phyloP scores from a whole-genome alignment of 2,797 vertebrate species.

The Notolabrus celidotus region DNA sequence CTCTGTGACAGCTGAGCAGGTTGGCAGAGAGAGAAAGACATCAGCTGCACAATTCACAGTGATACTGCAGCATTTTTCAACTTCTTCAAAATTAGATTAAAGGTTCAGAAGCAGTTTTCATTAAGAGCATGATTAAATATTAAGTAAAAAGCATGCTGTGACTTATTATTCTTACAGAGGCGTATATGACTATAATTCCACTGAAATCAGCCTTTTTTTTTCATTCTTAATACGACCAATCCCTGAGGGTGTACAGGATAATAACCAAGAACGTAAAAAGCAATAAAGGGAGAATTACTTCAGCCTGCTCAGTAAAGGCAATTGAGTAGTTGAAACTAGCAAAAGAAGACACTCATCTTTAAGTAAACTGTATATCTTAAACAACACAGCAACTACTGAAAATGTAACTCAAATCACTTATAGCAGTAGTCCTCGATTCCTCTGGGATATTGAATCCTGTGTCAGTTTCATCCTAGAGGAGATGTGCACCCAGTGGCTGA shows the following conservation, averaged over 20 bases:
- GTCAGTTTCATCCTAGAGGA: constrained; percentile 18
- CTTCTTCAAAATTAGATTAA: not conserved
- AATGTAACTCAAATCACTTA: not conserved
- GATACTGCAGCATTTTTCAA: constrained; percentile 1
- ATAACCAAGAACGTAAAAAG: constrained; percentile 35
- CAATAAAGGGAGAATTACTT: constrained; percentile 13
- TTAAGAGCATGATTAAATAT: constrained; percentile 20
- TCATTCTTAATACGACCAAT: constrained; percentile 5
- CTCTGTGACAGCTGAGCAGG: constrained; percentile 53
- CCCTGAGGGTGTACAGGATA: constrained; percentile 4
- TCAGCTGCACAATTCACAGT: constrained; percentile 23
- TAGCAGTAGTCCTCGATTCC: not conserved
- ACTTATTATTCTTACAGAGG: constrained; percentile 3
- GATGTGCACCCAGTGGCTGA: not conserved
- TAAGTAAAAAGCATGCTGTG: constrained; percentile 13
- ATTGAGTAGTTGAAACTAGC: not conserved
- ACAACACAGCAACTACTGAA: not conserved
- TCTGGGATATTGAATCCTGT: constrained; percentile 3
- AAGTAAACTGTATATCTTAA: not conserved
- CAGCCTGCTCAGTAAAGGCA: not conserved
- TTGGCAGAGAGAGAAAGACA: constrained; percentile 31
- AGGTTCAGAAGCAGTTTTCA: constrained; percentile 4
- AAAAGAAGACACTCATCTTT: not conserved
- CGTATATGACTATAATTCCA: constrained; percentile 15
- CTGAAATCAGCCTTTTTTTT: constrained; percentile 9